These are phyloP conservation scores for Temnothorax rugatulus DNA, from an alignment of 2,888 invertebrate species.

Conservation along the genomic window DNA sequence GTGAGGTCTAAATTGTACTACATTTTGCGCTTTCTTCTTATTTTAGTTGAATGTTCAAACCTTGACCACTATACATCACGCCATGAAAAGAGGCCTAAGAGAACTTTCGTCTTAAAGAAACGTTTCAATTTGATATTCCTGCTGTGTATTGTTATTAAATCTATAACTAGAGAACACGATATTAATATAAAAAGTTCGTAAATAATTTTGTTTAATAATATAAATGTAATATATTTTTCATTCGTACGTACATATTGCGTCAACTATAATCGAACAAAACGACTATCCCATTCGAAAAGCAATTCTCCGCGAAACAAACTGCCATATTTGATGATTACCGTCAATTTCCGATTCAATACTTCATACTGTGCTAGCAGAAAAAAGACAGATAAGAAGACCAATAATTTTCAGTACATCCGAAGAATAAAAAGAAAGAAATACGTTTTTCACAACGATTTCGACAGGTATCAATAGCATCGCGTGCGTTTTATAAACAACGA, in stretches of 20 bases:
- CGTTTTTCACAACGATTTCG: neutral
- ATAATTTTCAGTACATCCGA: neutral
- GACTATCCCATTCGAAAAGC: conserved; percentile 3
- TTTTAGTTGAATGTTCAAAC: neutral
- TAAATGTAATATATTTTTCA: conserved; percentile 34
- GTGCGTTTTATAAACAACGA: conserved; percentile 69
- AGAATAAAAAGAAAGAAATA: neutral
- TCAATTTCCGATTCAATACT: conserved; percentile 30
- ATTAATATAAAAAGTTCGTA: conserved; percentile 15
- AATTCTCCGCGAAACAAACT: conserved; percentile 49
- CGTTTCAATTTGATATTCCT: conserved; percentile 14
- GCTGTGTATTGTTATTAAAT: conserved; percentile 34
- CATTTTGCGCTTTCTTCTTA: neutral
- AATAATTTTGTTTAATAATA: neutral
- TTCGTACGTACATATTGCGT: neutral
- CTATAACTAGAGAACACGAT: neutral
- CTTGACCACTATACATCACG: neutral
- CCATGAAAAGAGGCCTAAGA: conserved; percentile 19
- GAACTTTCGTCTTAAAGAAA: conserved; percentile 11
- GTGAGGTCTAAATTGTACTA: neutral
- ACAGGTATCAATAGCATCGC: conserved; percentile 23
- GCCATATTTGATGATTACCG: conserved; percentile 58
- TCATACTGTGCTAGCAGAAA: neutral
- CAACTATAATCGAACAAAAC: conserved; percentile 6
- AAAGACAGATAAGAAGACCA: neutral